A percentile compares a stretch with the other conserved stretches of the same genome.
These are phyloP conservation scores for Petrocephalus microphthalmus DNA, from an alignment of 2,113 vertebrate genomes.

Conservation along the genomic window DNA sequence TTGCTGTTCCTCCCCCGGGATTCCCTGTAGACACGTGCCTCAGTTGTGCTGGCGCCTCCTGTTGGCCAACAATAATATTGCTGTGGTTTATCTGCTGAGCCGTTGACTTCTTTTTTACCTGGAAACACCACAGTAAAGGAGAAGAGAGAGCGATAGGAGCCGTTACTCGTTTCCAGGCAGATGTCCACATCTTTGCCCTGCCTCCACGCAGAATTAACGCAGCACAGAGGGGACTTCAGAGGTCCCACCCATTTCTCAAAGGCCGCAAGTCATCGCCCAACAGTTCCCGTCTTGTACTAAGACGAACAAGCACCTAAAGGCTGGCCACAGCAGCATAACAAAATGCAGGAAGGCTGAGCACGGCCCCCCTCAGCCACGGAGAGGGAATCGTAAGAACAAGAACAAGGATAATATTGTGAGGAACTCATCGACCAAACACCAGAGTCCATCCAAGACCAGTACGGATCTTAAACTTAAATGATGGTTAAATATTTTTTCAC, in stretches of 20 bases:
- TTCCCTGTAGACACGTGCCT: conserved; percentile 95
- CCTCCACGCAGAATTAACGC: neutral
- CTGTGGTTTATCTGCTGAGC: conserved; percentile 87
- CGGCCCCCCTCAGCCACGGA: neutral
- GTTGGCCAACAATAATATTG: conserved; percentile 96
- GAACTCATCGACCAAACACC: neutral
- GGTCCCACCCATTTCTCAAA: neutral
- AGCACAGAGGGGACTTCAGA: neutral
- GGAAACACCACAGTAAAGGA: conserved; percentile 74
- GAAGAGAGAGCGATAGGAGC: conserved; percentile 50
- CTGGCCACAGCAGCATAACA: neutral
- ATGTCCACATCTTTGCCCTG: neutral
- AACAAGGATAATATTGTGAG: conserved; percentile 34
- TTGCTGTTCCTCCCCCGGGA: conserved; percentile 87
- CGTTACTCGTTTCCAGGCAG: conserved; percentile 52
- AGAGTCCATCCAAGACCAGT: conserved; percentile 22
- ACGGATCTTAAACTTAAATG: conserved; percentile 25
- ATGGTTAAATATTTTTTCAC: conserved; percentile 38
- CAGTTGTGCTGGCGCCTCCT: conserved; percentile 93
- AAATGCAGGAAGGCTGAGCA: neutral
- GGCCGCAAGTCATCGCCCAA: neutral
- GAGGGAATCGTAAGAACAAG: neutral
- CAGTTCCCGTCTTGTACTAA: neutral
- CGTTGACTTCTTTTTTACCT: conserved; percentile 84
- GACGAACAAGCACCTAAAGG: neutral